Evolutionary conservation across 2,113 vertebrate species (phyloP).

Genomic region (Eurystomus gularis): DNA sequence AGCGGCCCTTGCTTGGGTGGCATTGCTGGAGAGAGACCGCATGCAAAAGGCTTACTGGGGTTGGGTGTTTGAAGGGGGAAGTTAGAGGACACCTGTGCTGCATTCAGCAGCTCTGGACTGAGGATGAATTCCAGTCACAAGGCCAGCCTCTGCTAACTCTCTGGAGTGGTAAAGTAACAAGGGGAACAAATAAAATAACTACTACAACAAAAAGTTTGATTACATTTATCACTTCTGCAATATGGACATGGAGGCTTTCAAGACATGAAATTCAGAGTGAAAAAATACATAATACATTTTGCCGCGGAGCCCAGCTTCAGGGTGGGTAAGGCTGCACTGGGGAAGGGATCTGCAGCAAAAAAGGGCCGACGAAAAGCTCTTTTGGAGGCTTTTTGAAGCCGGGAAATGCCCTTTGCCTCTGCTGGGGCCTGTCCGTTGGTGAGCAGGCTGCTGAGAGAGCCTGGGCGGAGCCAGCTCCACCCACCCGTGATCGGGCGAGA

Average conservation of each 20-base stretch:
- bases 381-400: too few relatives aligned
- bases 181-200: not conserved
- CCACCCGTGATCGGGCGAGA: too few relatives aligned
- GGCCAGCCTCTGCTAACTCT: not conserved
- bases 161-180: not conserved
- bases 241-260: accelerated
- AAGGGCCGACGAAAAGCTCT: too few relatives aligned
- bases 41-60: not conserved
- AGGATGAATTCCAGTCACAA: not conserved
- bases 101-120: not conserved
- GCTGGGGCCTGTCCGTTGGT: too few relatives aligned
- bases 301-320: too few relatives aligned
- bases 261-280: not conserved
- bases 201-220: not conserved
- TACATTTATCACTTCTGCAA: not conserved
- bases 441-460: too few relatives aligned
- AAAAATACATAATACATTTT: not conserved
- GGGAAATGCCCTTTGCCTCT: too few relatives aligned
- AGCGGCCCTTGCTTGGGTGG: not conserved
- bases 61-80: not conserved
- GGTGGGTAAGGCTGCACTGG: too few relatives aligned
- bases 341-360: too few relatives aligned
- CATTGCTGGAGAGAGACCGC: not conserved
- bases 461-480: too few relatives aligned
- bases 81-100: not conserved